phyloP scores from a whole-genome alignment of 23 tunicate species.

The Diplosoma virens region DNA sequence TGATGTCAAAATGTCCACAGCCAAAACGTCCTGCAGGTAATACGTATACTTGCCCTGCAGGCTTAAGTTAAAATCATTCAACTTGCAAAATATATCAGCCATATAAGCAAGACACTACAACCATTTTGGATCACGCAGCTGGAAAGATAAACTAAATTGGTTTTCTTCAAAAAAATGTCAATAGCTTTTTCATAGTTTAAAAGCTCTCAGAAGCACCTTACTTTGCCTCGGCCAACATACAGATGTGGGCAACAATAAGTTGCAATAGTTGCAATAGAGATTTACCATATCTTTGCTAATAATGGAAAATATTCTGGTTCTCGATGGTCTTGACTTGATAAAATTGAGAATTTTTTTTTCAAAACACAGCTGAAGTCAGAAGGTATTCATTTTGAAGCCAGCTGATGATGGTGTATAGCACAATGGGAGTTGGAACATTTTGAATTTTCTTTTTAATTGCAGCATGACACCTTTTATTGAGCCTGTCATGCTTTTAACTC shows the following conservation, averaged over 20 bases:
- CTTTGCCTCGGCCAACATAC: neutral
- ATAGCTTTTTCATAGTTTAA: neutral
- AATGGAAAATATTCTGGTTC: neutral
- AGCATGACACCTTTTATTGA: neutral
- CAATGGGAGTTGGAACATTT: slow-evolving; percentile 7
- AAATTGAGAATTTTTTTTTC: neutral
- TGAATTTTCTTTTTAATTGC: neutral
- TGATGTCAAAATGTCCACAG: too few relatives aligned
- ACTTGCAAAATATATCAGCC: too few relatives aligned
- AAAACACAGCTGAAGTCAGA: neutral
- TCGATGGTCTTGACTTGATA: slow-evolving; percentile 1
- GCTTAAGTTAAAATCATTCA: too few relatives aligned
- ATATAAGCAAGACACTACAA: too few relatives aligned
- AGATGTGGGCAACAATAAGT: slow-evolving; percentile 8
- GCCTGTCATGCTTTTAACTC: slow-evolving; percentile 11
- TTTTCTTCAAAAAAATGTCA: too few relatives aligned
- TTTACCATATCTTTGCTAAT: neutral
- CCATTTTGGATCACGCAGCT: too few relatives aligned
- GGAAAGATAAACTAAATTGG: too few relatives aligned
- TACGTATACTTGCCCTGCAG: too few relatives aligned
- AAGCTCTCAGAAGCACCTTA: slow-evolving; percentile 3
- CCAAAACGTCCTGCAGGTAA: too few relatives aligned
- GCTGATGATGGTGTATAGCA: neutral
- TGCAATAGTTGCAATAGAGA: slow-evolving; percentile 3
- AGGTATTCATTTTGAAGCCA: slow-evolving; percentile 1